phyloP scores from a whole-genome alignment of 2,113 vertebrate genomes.

The rat (Rattus norvegicus) region GRCr8 NC_086029.1:93348001-93348500 shows the following conservation, averaged over 20 bases:
- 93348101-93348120: background rate
- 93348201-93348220: background rate
- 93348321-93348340: conserved; percentile 51
- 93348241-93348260: conserved; percentile 36
- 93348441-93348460: conserved; percentile 57
- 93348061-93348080: background rate
- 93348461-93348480: conserved; percentile 70
- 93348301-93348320: background rate
- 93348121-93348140: background rate
- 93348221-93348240: background rate
- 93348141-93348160: background rate
- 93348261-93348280: conserved; percentile 2
- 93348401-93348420: conserved; percentile 58
- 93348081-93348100: background rate
- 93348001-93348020: conserved; percentile 99
- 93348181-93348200: background rate
- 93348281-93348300: conserved; percentile 12
- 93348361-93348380: conserved; percentile 60
- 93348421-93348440: conserved; percentile 60
- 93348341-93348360: conserved; percentile 48
- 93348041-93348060: conserved; percentile 12
- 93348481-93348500: conserved; percentile 68
- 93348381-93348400: conserved; percentile 66
- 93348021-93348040: conserved; percentile 95
- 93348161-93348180: fast-evolving